Base-by-base conservation (phyloP, 2,113 vertebrate species). In the Redunca redunca region DNA sequence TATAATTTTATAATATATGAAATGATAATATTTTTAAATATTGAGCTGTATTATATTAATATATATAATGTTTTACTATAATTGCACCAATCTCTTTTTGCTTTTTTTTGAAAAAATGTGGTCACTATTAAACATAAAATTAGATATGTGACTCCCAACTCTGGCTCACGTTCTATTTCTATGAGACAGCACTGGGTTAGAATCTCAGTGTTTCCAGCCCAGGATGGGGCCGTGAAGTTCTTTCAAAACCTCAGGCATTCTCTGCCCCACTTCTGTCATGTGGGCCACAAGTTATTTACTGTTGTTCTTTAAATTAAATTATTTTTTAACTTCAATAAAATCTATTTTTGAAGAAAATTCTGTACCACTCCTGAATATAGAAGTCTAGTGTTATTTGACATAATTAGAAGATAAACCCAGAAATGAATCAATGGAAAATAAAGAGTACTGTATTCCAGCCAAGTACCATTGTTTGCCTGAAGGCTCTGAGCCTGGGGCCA, bases 381-480 rank as follows among this genome's bases (percentile, higher is more conserved):
- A 92, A 88, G 26, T 67, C 16, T 14, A 95, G 62, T 23, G 89
- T 83, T 93, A 87, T 97, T 62, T 77, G 71, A 53, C 40, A 48
- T 78, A 60, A 87, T 71, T 71, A 95, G 53, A 90, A 96, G 17
- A 77, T 19, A 89, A 64, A 91, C 30, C 21, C 26, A 62, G 14
- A 90, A 83, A 82, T 10, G 19, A 77, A 43, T 67, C 30, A 43
- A 6, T 57, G 2, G 88, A 43, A 91, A 95, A 25, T 17, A 13
- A n/a, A 74, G 30, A 88, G 23, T 53, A 13, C 28, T 92, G 0
- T 46, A 30, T 62, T 58, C 21, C 17, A 30, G 71, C 17, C 17
- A 26, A 2, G 9, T 26, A 6, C 30, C n/a, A 62, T 26, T 30
- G 78, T 53, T 89, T 55, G 26, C 36, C 30, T 94, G 52, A 55